Evolutionary conservation across 2,888 invertebrate genomes (phyloP).

Genomic region (Amaurobius ferox): DNA sequence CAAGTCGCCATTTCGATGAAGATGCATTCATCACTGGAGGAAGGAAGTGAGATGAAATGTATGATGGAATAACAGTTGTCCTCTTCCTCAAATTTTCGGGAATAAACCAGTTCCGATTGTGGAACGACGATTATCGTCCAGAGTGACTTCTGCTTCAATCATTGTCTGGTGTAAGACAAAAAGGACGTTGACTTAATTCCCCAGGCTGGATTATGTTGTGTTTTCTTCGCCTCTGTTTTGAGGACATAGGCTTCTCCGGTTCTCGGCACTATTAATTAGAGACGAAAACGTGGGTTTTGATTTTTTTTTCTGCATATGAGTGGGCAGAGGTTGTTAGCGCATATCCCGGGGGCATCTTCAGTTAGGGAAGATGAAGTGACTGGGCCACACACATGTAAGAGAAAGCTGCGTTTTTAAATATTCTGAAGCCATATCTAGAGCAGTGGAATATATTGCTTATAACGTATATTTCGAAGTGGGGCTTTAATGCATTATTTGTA

Average conservation of each 20-base stretch:
- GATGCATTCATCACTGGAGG: not conserved
- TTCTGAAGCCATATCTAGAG: too few relatives aligned
- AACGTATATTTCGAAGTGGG: too few relatives aligned
- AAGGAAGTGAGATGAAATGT: not conserved
- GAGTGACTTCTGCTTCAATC: not conserved
- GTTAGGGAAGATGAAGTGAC: not conserved
- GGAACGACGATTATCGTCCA: not conserved
- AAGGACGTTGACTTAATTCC: not conserved
- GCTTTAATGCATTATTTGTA: too few relatives aligned
- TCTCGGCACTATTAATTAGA: not conserved
- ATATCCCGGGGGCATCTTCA: not conserved
- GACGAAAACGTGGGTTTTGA: not conserved
- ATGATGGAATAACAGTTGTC: not conserved
- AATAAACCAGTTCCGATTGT: slow-evolving; percentile 4
- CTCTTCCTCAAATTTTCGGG: not conserved
- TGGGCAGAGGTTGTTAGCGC: not conserved
- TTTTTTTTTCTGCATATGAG: not conserved
- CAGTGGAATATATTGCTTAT: too few relatives aligned
- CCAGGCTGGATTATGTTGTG: not conserved
- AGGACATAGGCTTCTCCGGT: not conserved
- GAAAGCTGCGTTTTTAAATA: too few relatives aligned
- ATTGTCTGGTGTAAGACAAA: not conserved
- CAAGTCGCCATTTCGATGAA: not conserved
- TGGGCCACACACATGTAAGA: too few relatives aligned
- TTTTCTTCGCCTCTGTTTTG: not conserved